phyloP scores from a whole-genome alignment of 2,113 vertebrate species.

The Boulengeromyrus knoepffleri region DNA sequence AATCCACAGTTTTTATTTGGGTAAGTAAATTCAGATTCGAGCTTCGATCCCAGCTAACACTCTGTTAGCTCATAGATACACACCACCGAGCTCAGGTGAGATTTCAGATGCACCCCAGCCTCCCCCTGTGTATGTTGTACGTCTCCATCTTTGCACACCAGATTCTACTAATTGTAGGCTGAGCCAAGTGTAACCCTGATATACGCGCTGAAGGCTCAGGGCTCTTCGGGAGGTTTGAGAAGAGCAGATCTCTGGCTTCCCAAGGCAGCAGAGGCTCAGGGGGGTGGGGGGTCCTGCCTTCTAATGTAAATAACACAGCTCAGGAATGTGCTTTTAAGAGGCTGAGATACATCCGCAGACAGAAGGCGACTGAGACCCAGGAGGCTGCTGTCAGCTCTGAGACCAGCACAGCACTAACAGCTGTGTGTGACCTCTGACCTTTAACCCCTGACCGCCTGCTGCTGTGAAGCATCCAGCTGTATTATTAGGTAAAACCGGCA shows the following conservation, averaged over 20 bases:
- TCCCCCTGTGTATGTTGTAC: neutral
- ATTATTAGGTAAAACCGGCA: neutral
- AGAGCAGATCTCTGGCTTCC: neutral
- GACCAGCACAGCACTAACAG: neutral
- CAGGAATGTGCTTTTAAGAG: neutral
- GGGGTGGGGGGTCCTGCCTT: neutral
- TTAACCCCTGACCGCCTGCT: neutral
- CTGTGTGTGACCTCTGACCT: neutral
- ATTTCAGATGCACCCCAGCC: neutral
- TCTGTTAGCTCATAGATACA: neutral
- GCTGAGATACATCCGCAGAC: neutral
- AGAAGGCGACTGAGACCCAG: neutral
- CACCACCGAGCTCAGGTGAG: neutral
- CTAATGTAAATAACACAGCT: conserved; percentile 1
- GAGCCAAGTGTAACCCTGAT: neutral
- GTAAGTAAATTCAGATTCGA: neutral
- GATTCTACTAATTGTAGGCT: neutral
- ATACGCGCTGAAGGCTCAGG: neutral
- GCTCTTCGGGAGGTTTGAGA: neutral
- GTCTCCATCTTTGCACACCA: neutral
- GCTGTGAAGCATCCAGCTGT: neutral
- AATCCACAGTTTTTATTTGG: neutral
- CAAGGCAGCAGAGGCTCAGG: neutral
- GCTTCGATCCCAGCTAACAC: neutral
- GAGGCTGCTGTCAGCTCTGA: neutral